These are phyloP conservation scores for Eurytoma californica DNA, from an alignment of 2,888 invertebrate species.

Conservation along the genomic window DNA sequence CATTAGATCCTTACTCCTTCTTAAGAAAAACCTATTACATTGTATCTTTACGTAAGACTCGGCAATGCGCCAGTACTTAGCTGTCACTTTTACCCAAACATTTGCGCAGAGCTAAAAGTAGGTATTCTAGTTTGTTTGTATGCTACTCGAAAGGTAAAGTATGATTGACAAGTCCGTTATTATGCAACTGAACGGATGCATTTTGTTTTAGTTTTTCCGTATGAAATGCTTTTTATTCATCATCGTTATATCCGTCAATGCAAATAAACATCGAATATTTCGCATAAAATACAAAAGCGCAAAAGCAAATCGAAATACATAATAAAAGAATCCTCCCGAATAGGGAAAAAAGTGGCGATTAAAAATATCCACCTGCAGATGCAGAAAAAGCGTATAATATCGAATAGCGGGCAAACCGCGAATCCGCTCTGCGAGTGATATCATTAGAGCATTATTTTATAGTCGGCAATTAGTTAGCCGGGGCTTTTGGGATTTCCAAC, in stretches of 20 bases:
- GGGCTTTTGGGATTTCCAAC: slow-evolving; percentile 53
- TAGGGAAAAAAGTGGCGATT: too few relatives aligned
- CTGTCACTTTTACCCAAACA: background rate
- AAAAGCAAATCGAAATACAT: too few relatives aligned
- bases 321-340: background rate
- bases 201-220: background rate
- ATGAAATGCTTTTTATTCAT: background rate
- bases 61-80: background rate
- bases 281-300: too few relatives aligned
- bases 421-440: slow-evolving; percentile 5
- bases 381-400: slow-evolving; percentile 18
- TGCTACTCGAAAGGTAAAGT: too few relatives aligned
- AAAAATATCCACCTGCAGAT: background rate
- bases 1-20: slow-evolving; percentile 2
- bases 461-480: slow-evolving; percentile 54
- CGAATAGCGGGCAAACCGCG: slow-evolving; percentile 26
- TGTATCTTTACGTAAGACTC: background rate
- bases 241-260: too few relatives aligned
- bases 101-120: background rate
- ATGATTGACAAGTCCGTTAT: background rate
- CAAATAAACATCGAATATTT: too few relatives aligned
- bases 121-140: too few relatives aligned
- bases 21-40: slow-evolving; percentile 36
- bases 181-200: too few relatives aligned
- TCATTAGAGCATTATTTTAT: slow-evolving; percentile 44